Base-by-base conservation (phyloP, 2,797 vertebrate species). In the Steatocranus sp. region DNA sequence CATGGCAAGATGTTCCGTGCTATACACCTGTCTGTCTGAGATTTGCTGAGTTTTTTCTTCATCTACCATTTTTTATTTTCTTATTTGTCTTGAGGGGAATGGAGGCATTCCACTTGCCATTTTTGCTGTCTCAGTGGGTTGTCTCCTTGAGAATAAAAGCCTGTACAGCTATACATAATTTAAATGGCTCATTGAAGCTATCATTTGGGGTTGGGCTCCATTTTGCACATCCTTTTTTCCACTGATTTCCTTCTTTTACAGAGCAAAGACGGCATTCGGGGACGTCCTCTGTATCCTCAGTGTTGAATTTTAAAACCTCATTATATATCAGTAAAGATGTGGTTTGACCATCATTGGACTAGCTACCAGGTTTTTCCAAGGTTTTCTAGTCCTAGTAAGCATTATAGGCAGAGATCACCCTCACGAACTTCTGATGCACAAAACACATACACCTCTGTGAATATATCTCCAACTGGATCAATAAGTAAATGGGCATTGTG, bases 201-300 rank as follows among this genome's bases (percentile, higher is more conserved):
- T 70, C 41, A 46, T 46, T 27, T 70, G 41, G 3, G 38, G 41
- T 12, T 73, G 41, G 41, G 10, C 41, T 73, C 4, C 23, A 7
- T 70, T 70, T 27, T 27, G 38, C 38, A 70, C 38, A 70, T 46
- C 6, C 23, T 18, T 43, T 17, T 68, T 46, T 18, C 38, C 38
- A 43, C 23, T 18, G 15, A 48, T 48, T 70, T 46, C 10, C 6
- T 70, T 5, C 66, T 46, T 70, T 70, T 43, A 11, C 30, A n/a
- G 30, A 34, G 56, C 56, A 61, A 34, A 61, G 30, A n/a, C 0
- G 0, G 6, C 17, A 11, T n/a, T 61, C 1, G 10, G 0, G 10
- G 56, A 34, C 4, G 0, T n/a, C 17, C 30, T 34, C 30, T 61
- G 9, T 58, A 0, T 61, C 30, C 17, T 34, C 56, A n/a, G 10